Evolutionary conservation across 2,888 invertebrate species (phyloP).

Genomic region (Drosophila silvestris): DNA sequence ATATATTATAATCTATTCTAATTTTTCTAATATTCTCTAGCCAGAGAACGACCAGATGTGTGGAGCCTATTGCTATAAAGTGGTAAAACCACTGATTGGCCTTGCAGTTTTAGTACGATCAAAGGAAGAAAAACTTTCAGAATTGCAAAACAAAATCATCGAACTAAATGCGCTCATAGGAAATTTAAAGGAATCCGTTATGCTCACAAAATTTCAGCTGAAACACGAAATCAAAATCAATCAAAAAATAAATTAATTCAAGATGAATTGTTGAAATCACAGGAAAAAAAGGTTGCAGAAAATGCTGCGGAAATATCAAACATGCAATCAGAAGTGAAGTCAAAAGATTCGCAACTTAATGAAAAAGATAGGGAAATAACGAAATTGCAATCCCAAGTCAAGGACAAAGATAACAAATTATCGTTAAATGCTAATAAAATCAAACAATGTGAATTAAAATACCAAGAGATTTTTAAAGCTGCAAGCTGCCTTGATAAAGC

Average conservation of each 20-base stretch:
- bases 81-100: too few relatives aligned
- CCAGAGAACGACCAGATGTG: too few relatives aligned
- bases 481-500: not conserved
- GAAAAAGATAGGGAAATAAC: not conserved
- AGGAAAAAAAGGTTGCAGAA: not conserved
- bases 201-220: not conserved
- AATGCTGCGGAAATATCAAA: not conserved
- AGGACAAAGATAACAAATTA: too few relatives aligned
- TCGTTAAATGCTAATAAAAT: too few relatives aligned
- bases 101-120: accelerated
- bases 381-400: too few relatives aligned
- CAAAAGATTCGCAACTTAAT: not conserved
- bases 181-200: not conserved
- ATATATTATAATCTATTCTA: too few relatives aligned
- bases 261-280: not conserved
- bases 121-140: not conserved
- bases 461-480: not conserved
- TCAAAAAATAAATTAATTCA: accelerated
- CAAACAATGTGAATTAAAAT: too few relatives aligned
- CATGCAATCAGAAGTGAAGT: not conserved
- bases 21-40: too few relatives aligned
- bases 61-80: too few relatives aligned
- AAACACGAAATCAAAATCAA: not conserved
- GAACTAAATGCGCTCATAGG: not conserved
- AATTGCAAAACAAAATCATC: not conserved